These are phyloP conservation scores for Cheilosia urbana DNA, from an alignment of 2,888 invertebrate species.

Conservation along the genomic window DNA sequence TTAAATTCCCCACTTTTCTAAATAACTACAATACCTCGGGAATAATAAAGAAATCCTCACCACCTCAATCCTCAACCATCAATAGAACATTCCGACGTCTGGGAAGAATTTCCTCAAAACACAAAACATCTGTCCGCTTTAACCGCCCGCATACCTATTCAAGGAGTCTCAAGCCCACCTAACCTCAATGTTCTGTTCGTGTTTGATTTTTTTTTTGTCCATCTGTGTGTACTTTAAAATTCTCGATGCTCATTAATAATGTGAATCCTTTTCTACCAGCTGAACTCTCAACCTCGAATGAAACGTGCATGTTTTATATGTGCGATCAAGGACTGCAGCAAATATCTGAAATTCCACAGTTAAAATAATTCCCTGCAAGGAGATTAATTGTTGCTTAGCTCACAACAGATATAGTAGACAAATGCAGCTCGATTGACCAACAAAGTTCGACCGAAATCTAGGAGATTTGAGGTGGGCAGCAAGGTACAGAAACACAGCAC, in stretches of 20 bases:
- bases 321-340: conserved; percentile 12
- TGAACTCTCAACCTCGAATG: conserved; percentile 4
- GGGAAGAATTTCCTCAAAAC: too few relatives aligned
- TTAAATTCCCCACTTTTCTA: too few relatives aligned
- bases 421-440: conserved; percentile 23
- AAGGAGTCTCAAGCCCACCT: not conserved
- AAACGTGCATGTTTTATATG: conserved; percentile 51
- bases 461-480: conserved; percentile 21
- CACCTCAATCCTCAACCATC: too few relatives aligned
- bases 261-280: conserved; percentile 38
- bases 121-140: too few relatives aligned
- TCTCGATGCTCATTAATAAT: conserved; percentile 62
- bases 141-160: not conserved
- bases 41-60: too few relatives aligned
- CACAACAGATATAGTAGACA: not conserved
- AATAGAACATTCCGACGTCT: too few relatives aligned
- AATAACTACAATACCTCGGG: too few relatives aligned
- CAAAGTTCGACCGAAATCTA: conserved; percentile 25
- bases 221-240: conserved; percentile 26
- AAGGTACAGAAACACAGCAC: not conserved
- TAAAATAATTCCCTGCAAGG: conserved; percentile 34
- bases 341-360: conserved; percentile 29
- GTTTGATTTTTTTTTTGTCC: too few relatives aligned
- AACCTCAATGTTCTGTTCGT: not conserved
- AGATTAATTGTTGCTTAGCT: conserved; percentile 51